Evolutionary conservation across 2,113 vertebrate species (phyloP).

Genomic region (Gopherus flavomarginatus): DNA sequence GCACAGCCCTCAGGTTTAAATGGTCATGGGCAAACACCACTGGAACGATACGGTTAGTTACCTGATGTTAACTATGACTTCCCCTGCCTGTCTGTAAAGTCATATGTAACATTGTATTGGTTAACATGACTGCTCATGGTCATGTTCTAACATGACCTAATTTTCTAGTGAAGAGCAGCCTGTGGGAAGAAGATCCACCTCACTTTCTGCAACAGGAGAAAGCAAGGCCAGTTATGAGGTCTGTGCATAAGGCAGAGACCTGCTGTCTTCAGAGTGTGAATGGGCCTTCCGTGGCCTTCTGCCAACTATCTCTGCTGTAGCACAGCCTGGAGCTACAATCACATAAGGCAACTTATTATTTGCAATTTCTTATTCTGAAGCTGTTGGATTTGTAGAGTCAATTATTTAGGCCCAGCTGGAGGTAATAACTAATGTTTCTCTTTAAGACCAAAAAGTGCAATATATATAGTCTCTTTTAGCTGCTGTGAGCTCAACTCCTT

Average conservation of each 20-base stretch:
- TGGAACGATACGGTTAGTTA: background rate
- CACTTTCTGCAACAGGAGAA: background rate
- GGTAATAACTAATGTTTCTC: background rate
- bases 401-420: constrained; percentile 4
- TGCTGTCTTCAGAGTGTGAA: background rate
- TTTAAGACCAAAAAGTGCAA: background rate
- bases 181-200: rapidly evolving
- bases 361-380: background rate
- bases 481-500: background rate
- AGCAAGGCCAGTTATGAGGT: background rate
- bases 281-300: background rate
- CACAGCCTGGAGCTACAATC: background rate
- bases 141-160: background rate
- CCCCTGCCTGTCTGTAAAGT: background rate
- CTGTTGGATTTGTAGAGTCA: background rate
- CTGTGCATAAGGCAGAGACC: background rate
- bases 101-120: rapidly evolving
- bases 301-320: background rate
- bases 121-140: background rate
- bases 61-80: background rate
- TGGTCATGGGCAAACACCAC: background rate
- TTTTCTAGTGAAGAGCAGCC: rapidly evolving
- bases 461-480: background rate
- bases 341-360: background rate
- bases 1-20: background rate